These are phyloP conservation scores for Rutpela maculata DNA, from an alignment of 2,888 invertebrate genomes.

Conservation along the genomic window DNA sequence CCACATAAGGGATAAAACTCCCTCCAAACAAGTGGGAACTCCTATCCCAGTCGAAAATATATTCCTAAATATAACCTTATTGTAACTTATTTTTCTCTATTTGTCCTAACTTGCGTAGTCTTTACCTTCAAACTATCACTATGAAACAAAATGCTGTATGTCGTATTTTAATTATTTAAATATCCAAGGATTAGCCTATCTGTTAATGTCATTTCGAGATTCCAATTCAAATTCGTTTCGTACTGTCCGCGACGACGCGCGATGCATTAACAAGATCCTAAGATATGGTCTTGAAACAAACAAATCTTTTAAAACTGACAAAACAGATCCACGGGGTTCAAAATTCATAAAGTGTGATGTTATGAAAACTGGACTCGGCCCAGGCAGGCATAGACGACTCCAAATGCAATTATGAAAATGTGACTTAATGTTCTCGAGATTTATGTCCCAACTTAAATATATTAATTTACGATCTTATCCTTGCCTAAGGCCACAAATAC, in stretches of 20 bases:
- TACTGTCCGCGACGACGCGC: neutral
- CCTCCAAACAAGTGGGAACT: too few species aligned
- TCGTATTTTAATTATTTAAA: too few species aligned
- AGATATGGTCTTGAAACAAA: constrained; percentile 52
- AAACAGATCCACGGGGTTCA: constrained; percentile 62
- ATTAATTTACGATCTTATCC: constrained; percentile 73
- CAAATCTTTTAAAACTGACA: constrained; percentile 62
- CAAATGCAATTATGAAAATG: constrained; percentile 74
- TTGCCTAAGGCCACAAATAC: constrained; percentile 65
- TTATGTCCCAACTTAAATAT: constrained; percentile 73
- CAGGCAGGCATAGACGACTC: constrained; percentile 52
- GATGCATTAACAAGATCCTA: constrained; percentile 47
- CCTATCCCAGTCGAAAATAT: too few species aligned
- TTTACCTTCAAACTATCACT: too few species aligned
- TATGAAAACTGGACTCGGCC: constrained; percentile 24
- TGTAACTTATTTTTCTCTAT: too few species aligned
- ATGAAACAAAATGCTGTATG: too few species aligned
- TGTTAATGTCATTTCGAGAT: neutral
- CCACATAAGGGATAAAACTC: too few species aligned
- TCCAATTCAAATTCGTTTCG: neutral
- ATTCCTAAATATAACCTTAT: too few species aligned
- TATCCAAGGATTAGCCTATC: too few species aligned
- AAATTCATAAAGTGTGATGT: constrained; percentile 45
- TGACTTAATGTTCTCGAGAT: constrained; percentile 74
- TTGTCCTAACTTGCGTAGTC: too few species aligned